These are phyloP conservation scores for Pocillopora verrucosa DNA, from an alignment of 64 coral and sea anemone genomes.

Conservation along the genomic window DNA sequence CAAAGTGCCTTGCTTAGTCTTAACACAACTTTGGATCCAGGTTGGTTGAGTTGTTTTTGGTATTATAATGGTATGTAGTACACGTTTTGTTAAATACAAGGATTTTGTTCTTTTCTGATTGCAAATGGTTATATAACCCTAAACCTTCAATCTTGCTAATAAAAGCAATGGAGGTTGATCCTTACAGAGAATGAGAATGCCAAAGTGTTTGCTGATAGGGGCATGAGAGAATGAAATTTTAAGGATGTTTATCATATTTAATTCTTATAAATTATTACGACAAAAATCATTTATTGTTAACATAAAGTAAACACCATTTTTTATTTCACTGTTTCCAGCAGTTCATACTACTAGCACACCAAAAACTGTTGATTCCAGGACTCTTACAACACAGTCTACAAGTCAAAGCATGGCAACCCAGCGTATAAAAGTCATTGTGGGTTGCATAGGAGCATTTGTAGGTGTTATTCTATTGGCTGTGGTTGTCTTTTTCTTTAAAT, in stretches of 20 bases:
- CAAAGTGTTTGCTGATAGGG: too few relatives aligned
- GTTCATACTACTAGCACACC: background rate
- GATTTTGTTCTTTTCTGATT: too few relatives aligned
- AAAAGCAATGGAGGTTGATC: too few relatives aligned
- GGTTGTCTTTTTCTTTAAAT: background rate
- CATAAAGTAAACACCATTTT: too few relatives aligned
- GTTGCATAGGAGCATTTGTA: slow-evolving; percentile 9
- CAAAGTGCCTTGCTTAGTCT: slow-evolving; percentile 5
- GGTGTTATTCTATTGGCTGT: background rate
- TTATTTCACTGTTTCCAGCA: too few relatives aligned
- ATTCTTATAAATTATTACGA: too few relatives aligned
- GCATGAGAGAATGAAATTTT: too few relatives aligned
- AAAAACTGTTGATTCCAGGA: background rate
- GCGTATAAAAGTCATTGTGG: background rate
- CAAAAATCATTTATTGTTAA: too few relatives aligned
- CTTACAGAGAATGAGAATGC: too few relatives aligned
- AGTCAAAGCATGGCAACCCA: background rate
- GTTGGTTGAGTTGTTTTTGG: background rate
- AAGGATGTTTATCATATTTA: too few relatives aligned
- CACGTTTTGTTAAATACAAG: background rate
- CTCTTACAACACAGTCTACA: background rate
- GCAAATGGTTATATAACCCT: too few relatives aligned
- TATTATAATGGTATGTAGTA: background rate
- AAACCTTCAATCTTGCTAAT: too few relatives aligned
- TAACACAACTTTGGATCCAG: background rate